These are phyloP conservation scores for Drosophila auraria DNA, from an alignment of 1,140 invertebrate genomes.

Conservation along the genomic window DNA sequence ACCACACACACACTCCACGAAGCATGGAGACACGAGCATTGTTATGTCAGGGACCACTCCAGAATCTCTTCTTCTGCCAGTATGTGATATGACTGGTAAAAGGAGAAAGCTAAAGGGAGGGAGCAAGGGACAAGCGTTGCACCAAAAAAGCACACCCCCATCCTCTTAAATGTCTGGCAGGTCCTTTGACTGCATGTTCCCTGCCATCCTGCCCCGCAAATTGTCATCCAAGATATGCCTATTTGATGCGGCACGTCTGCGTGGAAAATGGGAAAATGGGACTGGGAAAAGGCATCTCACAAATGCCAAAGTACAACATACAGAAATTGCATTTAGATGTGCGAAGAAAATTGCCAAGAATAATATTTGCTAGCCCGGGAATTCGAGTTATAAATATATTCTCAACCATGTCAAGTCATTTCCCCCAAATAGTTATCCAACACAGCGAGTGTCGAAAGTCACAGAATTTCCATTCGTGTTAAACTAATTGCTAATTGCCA, in stretches of 20 bases:
- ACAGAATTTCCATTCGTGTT: constrained; percentile 18
- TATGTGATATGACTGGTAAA: constrained; percentile 42
- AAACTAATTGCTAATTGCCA: constrained; percentile 39
- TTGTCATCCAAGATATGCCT: constrained; percentile 36
- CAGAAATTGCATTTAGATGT: constrained; percentile 45
- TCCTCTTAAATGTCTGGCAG: constrained; percentile 16
- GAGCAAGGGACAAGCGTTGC: constrained; percentile 24
- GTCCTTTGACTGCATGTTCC: constrained; percentile 20
- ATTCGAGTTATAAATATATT: constrained; percentile 14
- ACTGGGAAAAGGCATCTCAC: constrained; percentile 31
- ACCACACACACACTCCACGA: constrained; percentile 17
- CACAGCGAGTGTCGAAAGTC: constrained; percentile 10
- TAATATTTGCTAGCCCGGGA: constrained; percentile 11
- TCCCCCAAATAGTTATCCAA: constrained; percentile 7
- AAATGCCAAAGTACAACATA: constrained; percentile 32
- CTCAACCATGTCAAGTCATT: not conserved
- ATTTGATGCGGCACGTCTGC: constrained; percentile 38
- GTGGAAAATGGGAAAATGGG: constrained; percentile 21
- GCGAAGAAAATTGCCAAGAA: constrained; percentile 28
- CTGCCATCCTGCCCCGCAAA: constrained; percentile 14
- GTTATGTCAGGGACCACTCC: constrained; percentile 43
- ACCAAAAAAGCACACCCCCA: constrained; percentile 8
- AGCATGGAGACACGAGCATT: constrained; percentile 38
- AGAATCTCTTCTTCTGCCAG: constrained; percentile 7
- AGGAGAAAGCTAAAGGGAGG: not conserved